Evolutionary conservation across 2,113 vertebrate species (phyloP), one percentile per base, ranked within the genome.

Genomic region (Pterocles burchelli): DNA sequence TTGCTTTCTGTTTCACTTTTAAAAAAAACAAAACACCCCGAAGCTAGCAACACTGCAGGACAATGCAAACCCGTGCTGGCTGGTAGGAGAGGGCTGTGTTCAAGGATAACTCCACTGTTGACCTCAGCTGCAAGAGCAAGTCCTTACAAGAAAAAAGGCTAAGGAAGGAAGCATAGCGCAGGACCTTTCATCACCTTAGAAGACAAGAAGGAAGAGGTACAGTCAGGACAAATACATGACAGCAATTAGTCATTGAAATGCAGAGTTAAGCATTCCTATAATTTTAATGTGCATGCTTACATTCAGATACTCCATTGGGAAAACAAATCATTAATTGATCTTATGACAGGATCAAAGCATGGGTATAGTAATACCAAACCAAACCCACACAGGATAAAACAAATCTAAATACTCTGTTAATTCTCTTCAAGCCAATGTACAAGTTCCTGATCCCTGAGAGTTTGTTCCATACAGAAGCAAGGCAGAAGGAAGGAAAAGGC

Each of bases 401-500:
- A 52, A 71, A 33, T 7, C 18, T n/a, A 89, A 91, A 36, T 33
- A 45, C 15, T 67, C 29, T 80, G 21, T 75, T 36, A 26, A 28
- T 18, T 84, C 70, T n/a, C 26, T 71, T 41, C 34, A 92, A 92
- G 45, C 7, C 46, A 79, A 61, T 43, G 48, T 81, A 18, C 55
- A 91, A 68, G 8, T 43, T 79, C 34, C 65, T 68, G 15, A n/a
- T 86, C 54, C 41, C 19, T 73, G 12, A 22, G 48, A 62, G 7
- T 18, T 43, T 19, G 7, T 59, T 94, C 72, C 55, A 72, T 20
- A 54, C 36, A 89, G 82, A 90, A 95, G 90, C 33, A 68, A 89
- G 45, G 61, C 24, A 19, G 36, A 10, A 96, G 45, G 83, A 95
- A 95, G 59, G 84, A 97, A 96, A 92, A 94, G 38, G 62, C 51